phyloP scores from a whole-genome alignment of 2,113 vertebrate species.

The Otocyon megalotis region DNA sequence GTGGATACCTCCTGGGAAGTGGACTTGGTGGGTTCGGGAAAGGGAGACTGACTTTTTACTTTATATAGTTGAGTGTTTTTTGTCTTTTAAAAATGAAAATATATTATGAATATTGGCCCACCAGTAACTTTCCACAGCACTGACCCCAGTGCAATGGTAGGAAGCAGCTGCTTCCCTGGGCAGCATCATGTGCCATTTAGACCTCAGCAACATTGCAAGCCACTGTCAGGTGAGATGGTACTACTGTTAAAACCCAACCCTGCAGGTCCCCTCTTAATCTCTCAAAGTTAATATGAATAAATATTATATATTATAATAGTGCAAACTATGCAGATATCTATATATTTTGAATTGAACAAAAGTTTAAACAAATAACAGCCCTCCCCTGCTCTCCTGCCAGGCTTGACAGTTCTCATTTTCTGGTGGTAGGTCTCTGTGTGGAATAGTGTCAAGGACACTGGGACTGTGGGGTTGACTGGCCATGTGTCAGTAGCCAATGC shows the following conservation, averaged over 20 bases:
- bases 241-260: neutral
- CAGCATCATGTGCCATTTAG: neutral
- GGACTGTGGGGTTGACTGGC: fast-evolving
- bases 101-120: neutral
- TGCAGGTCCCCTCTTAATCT: neutral
- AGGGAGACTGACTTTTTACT: neutral
- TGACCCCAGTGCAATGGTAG: neutral
- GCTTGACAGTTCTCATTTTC: neutral
- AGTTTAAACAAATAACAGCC: neutral
- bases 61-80: neutral
- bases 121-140: neutral
- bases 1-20: neutral
- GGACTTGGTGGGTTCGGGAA: neutral
- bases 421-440: neutral
- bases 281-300: neutral
- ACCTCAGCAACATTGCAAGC: neutral
- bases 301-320: neutral
- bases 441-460: neutral
- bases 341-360: neutral
- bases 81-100: neutral
- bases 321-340: neutral
- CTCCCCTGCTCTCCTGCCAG: neutral
- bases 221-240: neutral
- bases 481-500: neutral
- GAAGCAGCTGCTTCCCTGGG: neutral